Percentiles rank a stretch among this genome's conserved stretches.
Evolutionary conservation across 1,140 invertebrate genomes (phyloP).

Genomic region (Ruditapes philippinarum): DNA sequence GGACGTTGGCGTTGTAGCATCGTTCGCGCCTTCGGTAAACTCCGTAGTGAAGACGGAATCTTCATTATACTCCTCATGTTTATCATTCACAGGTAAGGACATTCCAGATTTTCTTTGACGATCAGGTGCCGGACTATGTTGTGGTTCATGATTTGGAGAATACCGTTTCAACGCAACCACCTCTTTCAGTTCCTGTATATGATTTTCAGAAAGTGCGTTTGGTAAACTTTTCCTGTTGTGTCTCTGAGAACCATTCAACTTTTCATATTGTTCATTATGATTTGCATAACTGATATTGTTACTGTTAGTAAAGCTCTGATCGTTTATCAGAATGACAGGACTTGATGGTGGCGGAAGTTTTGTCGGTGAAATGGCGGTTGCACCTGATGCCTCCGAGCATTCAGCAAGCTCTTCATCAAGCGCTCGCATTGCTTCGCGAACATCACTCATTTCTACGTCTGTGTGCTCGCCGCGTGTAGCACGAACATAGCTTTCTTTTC

Average conservation of each 20-base stretch:
- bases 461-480: slow-evolving; percentile 72
- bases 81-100: slow-evolving; percentile 8
- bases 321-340: slow-evolving; percentile 43
- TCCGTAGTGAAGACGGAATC: slow-evolving; percentile 45
- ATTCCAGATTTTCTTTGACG: slow-evolving; percentile 10
- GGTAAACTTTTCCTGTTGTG: not conserved
- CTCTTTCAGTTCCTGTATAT: slow-evolving; percentile 73
- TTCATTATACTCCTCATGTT: slow-evolving; percentile 45
- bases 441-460: slow-evolving; percentile 46
- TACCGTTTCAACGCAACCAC: slow-evolving; percentile 67
- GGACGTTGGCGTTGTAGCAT: slow-evolving; percentile 41
- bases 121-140: not conserved
- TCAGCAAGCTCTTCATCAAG: slow-evolving; percentile 36
- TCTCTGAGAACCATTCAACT: slow-evolving; percentile 18
- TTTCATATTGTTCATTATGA: slow-evolving; percentile 26
- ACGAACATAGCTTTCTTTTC: slow-evolving; percentile 83
- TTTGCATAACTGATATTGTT: slow-evolving; percentile 35
- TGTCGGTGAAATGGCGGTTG: not conserved
- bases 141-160: slow-evolving; percentile 32
- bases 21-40: slow-evolving; percentile 14
- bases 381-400: not conserved
- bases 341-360: slow-evolving; percentile 6
- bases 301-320: slow-evolving; percentile 11
- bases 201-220: slow-evolving; percentile 55
- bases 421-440: slow-evolving; percentile 28